Base-by-base conservation (phyloP, 2,888 invertebrate genomes). In the Melanostoma mellinum region DNA sequence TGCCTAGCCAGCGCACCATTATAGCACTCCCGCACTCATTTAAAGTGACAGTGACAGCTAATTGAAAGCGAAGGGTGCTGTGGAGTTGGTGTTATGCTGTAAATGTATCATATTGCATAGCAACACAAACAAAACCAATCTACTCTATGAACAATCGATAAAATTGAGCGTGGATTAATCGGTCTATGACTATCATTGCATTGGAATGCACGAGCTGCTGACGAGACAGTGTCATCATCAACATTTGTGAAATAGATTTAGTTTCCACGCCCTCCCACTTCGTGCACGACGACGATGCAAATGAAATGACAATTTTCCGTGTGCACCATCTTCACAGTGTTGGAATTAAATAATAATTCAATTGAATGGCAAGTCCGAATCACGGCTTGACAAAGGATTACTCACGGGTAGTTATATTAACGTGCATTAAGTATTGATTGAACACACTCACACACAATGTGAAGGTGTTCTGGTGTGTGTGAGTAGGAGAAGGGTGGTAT, bases 41-140 rank as follows among this genome's bases (percentile, higher is more conserved):
- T 20, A 46, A 50, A 68, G 33, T 55, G 77, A 46, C 55, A 72
- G 42, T 50, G 82, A 73, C 82, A 73, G 56, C 72, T 82, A 77
- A 82, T 82, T 74, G 69, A 82, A 73, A 46, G 73, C 77, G 77
- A 82, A 82, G 82, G 77, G 82, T 82, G 68, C 53, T 61, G 63
- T 73, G 33, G 33, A 61, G 36, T 65, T 61, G 40, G 8, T 71
- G 58, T 48, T 76, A 33, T 46, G 52, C 58, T 60, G 58, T 60
- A 46, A 69, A 65, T 50, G 67, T 80, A 58, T 76, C 55, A n/a
- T 53, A 72, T 72, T 72, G 63, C 68, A 44, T 81, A 50, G 76
- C 76, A 81, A 81, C 82, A 69, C 38, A 44, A 55, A 53, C 30
- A 36, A 55, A 46, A 48, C 38, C 4, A 46, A n/a, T 10, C n/a